phyloP scores from a whole-genome alignment of 2,888 invertebrate species.

The Monopis laevigella region DNA sequence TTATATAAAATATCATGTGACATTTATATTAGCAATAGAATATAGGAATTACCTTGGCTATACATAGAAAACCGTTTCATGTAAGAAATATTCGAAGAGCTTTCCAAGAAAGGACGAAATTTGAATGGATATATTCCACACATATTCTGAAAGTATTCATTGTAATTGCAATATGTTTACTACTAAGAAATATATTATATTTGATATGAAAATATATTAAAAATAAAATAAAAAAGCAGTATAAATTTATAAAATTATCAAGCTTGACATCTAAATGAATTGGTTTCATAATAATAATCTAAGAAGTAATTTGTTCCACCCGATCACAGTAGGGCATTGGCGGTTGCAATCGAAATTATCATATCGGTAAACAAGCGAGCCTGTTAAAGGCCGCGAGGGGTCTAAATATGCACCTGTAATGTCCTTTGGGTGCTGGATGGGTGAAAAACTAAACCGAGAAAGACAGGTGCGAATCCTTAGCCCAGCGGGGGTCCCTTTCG shows the following conservation, averaged over 20 bases:
- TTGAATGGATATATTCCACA: no score
- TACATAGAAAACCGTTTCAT: no score
- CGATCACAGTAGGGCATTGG: slow-evolving; percentile 52
- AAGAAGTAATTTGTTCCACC: slow-evolving; percentile 54
- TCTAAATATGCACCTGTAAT: slow-evolving; percentile 44
- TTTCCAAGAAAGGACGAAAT: no score
- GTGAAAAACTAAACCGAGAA: slow-evolving; percentile 47
- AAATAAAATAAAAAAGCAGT: slow-evolving; percentile 19
- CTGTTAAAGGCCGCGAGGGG: slow-evolving; percentile 11
- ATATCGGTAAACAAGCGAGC: slow-evolving; percentile 41
- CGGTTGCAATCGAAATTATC: slow-evolving; percentile 60
- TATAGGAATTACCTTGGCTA: no score
- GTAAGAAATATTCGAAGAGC: no score
- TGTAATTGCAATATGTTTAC: no score
- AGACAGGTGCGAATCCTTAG: slow-evolving; percentile 56
- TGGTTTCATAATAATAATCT: no score
- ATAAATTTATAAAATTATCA: slow-evolving; percentile 26
- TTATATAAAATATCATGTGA: slow-evolving; percentile 17
- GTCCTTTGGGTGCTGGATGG: slow-evolving; percentile 37
- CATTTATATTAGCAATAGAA: slow-evolving; percentile 18
- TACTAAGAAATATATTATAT: neutral
- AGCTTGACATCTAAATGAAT: slow-evolving; percentile 36
- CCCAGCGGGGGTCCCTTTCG: slow-evolving; percentile 49
- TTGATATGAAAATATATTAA: neutral
- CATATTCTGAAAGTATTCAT: no score